A percentile compares a stretch with the other conserved stretches of the same genome.
phyloP scores from a whole-genome alignment of 2,113 vertebrate genomes.

The Scortum barcoo region DNA sequence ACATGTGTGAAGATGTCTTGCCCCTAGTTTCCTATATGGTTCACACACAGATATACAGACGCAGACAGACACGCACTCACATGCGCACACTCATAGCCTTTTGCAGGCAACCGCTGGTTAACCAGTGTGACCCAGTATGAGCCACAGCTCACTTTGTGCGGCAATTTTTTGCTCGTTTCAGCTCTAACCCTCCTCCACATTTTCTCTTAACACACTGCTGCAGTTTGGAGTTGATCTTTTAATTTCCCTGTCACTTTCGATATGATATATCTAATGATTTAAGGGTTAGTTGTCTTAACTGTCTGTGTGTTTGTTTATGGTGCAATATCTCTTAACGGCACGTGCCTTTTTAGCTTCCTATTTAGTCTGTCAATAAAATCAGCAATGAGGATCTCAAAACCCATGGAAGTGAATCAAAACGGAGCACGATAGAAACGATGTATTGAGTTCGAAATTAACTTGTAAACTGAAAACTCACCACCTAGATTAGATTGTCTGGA shows the following conservation, averaged over 20 bases:
- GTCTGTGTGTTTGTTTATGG: slow-evolving; percentile 85
- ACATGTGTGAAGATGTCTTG: slow-evolving; percentile 81
- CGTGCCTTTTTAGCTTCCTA: slow-evolving; percentile 87
- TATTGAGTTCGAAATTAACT: slow-evolving; percentile 68
- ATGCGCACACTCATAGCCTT: slow-evolving; percentile 49
- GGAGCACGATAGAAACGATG: slow-evolving; percentile 79
- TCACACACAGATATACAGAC: slow-evolving; percentile 53
- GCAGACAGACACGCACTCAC: slow-evolving; percentile 21
- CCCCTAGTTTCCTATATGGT: slow-evolving; percentile 66
- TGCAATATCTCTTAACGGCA: slow-evolving; percentile 85
- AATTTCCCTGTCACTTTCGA: slow-evolving; percentile 71
- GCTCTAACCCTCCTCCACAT: slow-evolving; percentile 71
- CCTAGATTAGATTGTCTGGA: slow-evolving; percentile 77
- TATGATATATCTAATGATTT: slow-evolving; percentile 77
- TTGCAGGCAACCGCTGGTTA: slow-evolving; percentile 51
- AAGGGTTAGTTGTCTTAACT: slow-evolving; percentile 78
- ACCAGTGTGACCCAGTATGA: slow-evolving; percentile 54
- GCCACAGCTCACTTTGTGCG: slow-evolving; percentile 68
- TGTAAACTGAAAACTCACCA: slow-evolving; percentile 76
- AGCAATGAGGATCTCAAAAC: slow-evolving; percentile 71
- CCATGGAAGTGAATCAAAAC: slow-evolving; percentile 76
- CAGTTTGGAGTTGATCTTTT: slow-evolving; percentile 75
- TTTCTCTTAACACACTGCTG: slow-evolving; percentile 76
- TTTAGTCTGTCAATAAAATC: slow-evolving; percentile 83
- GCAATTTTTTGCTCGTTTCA: slow-evolving; percentile 68